These are phyloP conservation scores for Tichodroma muraria DNA, from an alignment of 2,113 vertebrate species.

Conservation along the genomic window DNA sequence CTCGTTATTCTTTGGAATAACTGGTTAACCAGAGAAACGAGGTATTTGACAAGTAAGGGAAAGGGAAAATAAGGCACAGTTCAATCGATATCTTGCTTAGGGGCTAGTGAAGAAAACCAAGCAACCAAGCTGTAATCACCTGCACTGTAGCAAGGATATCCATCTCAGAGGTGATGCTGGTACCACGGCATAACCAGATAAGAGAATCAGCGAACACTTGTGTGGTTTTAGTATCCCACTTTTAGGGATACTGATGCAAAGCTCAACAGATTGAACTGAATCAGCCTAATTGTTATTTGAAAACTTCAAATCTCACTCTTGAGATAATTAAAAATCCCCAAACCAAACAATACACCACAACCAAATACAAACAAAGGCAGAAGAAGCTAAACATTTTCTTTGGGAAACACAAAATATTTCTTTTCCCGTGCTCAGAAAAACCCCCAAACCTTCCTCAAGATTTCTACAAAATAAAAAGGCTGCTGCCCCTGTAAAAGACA, in stretches of 20 bases:
- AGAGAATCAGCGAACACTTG: background rate
- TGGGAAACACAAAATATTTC: background rate
- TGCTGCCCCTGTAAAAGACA: background rate
- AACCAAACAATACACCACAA: background rate
- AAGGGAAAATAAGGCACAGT: background rate
- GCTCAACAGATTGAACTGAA: background rate
- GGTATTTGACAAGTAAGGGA: background rate
- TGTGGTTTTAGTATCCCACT: too few relatives aligned
- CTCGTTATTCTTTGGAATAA: background rate
- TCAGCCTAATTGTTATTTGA: background rate
- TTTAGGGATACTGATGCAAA: background rate
- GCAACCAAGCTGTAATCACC: background rate
- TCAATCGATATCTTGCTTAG: background rate
- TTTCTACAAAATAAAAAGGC: background rate
- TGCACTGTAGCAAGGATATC: background rate
- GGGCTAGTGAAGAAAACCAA: background rate
- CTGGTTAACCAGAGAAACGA: background rate
- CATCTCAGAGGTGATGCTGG: too few relatives aligned
- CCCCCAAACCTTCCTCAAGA: background rate
- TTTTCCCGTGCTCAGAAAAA: background rate
- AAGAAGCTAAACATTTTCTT: background rate
- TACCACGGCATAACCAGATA: rapidly evolving
- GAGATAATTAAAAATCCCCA: too few relatives aligned
- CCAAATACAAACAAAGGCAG: background rate
- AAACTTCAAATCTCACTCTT: background rate